Evolutionary conservation across 2,797 vertebrate species (phyloP).

Genomic region (Ptychadena robeensis): DNA sequence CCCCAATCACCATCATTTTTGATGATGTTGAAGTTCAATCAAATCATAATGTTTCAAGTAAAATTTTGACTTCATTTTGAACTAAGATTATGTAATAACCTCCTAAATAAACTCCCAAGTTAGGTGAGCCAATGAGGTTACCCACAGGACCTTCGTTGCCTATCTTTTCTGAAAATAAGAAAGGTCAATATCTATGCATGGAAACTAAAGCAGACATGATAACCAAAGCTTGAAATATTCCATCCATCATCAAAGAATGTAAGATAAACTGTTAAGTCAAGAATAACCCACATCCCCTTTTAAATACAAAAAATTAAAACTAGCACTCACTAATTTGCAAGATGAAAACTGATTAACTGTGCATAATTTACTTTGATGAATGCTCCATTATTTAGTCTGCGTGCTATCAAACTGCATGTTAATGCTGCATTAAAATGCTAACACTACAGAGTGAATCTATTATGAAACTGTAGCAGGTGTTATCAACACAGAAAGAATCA

Average conservation of each 20-base stretch:
- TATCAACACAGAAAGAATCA: neutral
- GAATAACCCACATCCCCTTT: constrained; percentile 38
- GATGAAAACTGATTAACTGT: constrained; percentile 52
- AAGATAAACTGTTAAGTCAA: constrained; percentile 17
- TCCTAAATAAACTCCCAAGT: too few relatives aligned
- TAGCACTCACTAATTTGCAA: constrained; percentile 36
- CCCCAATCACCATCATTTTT: too few relatives aligned
- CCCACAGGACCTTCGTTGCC: too few relatives aligned
- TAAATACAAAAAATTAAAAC: constrained; percentile 39
- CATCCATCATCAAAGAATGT: neutral
- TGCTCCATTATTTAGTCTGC: constrained; percentile 44
- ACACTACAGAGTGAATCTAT: constrained; percentile 49
- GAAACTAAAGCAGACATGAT: neutral
- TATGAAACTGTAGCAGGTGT: constrained; percentile 42
- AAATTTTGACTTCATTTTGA: too few relatives aligned
- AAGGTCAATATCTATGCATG: too few relatives aligned
- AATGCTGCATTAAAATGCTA: constrained; percentile 51
- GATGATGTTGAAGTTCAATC: too few relatives aligned
- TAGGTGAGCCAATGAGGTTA: too few relatives aligned
- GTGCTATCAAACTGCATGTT: constrained; percentile 39
- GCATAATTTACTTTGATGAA: constrained; percentile 50
- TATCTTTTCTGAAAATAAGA: too few relatives aligned
- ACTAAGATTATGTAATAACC: too few relatives aligned
- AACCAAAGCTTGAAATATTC: constrained; percentile 2
- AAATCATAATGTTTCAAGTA: too few relatives aligned